These are phyloP conservation scores for Colostygia pectinataria DNA, from an alignment of 2,888 invertebrate genomes.

Conservation along the genomic window DNA sequence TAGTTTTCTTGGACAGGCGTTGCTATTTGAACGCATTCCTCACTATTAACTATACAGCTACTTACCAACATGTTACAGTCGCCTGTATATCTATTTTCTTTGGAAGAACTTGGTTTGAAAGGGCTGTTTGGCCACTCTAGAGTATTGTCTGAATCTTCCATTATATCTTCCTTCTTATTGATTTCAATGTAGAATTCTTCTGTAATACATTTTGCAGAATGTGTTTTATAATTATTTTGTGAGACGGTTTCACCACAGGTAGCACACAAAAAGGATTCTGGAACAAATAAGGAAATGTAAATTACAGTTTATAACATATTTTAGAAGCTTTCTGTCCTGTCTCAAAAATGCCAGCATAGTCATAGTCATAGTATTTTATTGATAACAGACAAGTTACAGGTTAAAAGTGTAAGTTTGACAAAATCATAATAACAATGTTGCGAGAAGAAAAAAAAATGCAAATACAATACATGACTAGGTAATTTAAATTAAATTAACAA, in stretches of 20 bases:
- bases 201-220: constrained; percentile 11
- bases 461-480: too few species aligned
- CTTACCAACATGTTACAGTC: constrained; percentile 55
- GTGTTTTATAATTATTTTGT: constrained; percentile 4
- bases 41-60: constrained; percentile 49
- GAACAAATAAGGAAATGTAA: constrained; percentile 12
- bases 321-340: too few species aligned
- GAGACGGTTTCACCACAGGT: constrained; percentile 19
- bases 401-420: too few species aligned
- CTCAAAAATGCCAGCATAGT: too few species aligned
- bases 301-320: too few species aligned
- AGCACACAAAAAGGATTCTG: constrained; percentile 21
- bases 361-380: too few species aligned
- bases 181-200: background rate
- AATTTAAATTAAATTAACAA: too few species aligned
- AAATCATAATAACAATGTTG: too few species aligned
- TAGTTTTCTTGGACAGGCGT: constrained; percentile 37
- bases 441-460: too few species aligned
- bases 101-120: constrained; percentile 6
- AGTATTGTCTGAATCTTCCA: background rate
- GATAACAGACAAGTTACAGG: too few species aligned
- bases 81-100: constrained; percentile 34
- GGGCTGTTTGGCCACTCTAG: constrained; percentile 18
- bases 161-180: background rate
- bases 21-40: constrained; percentile 57